Conservation (phyloP, 2,113 vertebrate species). For the Jaculus jaculus region DNA sequence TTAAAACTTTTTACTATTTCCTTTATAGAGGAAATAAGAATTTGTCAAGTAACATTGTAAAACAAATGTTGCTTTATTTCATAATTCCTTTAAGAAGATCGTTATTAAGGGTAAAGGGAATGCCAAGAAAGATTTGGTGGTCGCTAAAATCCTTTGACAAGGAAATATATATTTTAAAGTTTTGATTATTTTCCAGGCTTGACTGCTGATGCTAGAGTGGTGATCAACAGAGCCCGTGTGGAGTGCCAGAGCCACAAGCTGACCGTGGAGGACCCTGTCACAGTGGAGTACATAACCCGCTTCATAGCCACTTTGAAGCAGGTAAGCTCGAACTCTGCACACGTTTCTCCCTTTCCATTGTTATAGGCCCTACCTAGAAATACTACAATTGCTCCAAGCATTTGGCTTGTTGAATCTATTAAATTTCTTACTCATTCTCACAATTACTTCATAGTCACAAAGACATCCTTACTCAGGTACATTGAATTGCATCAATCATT, state of each 20-base stretch:
- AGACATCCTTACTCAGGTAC: not conserved
- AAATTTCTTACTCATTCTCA: constrained; percentile 31
- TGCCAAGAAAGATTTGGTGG: constrained; percentile 18
- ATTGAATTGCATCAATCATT: not conserved
- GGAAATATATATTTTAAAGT: not conserved
- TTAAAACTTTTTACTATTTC: constrained; percentile 28
- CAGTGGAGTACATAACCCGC: constrained; percentile 93
- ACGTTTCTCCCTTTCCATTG: not conserved
- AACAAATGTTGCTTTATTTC: not conserved
- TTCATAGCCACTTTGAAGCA: constrained; percentile 94
- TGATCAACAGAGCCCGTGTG: constrained; percentile 92
- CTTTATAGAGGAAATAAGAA: constrained; percentile 24
- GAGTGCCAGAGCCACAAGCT: constrained; percentile 93
- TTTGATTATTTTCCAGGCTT: constrained; percentile 82
- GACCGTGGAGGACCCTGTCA: constrained; percentile 93
- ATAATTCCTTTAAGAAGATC: not conserved
- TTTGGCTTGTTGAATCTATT: not conserved
- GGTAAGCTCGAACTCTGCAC: constrained; percentile 77
- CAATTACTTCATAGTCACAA: not conserved
- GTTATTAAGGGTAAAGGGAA: not conserved
- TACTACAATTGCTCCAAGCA: not conserved
- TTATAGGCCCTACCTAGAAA: not conserved
- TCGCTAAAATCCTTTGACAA: not conserved
- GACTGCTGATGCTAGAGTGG: constrained; percentile 92
- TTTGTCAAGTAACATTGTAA: not conserved